These are phyloP conservation scores for Byasa hedistus DNA, from an alignment of 2,888 invertebrate genomes.

Conservation along the genomic window DNA sequence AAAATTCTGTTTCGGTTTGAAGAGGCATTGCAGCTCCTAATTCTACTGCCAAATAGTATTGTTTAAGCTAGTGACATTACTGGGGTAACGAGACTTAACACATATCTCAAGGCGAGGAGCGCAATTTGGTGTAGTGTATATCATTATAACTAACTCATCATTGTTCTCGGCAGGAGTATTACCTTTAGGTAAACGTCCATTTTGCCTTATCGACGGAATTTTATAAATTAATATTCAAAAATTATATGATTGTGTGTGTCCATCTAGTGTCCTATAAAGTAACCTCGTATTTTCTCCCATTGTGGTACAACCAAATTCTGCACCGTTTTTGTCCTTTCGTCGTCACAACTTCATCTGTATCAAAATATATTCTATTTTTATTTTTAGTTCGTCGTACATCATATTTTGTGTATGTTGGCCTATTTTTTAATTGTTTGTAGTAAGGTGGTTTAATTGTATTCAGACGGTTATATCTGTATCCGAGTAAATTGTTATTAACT, in stretches of 20 bases:
- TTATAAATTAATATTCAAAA: too few species aligned
- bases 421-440: constrained; percentile 6
- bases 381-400: constrained; percentile 1
- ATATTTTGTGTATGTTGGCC: background rate
- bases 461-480: background rate
- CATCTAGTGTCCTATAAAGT: constrained; percentile 37
- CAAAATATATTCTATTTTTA: constrained; percentile 41
- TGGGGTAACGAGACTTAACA: too few species aligned
- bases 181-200: too few species aligned
- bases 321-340: constrained; percentile 51
- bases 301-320: constrained; percentile 59
- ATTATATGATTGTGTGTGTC: background rate
- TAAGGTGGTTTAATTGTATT: background rate
- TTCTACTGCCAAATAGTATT: too few species aligned
- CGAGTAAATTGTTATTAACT: background rate
- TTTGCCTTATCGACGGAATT: too few species aligned
- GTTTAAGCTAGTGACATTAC: too few species aligned
- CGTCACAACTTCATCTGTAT: constrained; percentile 44
- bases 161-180: too few species aligned
- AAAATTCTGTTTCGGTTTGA: too few species aligned
- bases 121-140: too few species aligned
- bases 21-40: too few species aligned
- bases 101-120: too few species aligned
- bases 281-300: constrained; percentile 64
- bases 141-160: too few species aligned